A percentile compares a stretch with the other conserved stretches of the same genome.
These are phyloP conservation scores for Choristoneura fumiferana DNA, from an alignment of 1,140 invertebrate genomes.

Conservation along the genomic window DNA sequence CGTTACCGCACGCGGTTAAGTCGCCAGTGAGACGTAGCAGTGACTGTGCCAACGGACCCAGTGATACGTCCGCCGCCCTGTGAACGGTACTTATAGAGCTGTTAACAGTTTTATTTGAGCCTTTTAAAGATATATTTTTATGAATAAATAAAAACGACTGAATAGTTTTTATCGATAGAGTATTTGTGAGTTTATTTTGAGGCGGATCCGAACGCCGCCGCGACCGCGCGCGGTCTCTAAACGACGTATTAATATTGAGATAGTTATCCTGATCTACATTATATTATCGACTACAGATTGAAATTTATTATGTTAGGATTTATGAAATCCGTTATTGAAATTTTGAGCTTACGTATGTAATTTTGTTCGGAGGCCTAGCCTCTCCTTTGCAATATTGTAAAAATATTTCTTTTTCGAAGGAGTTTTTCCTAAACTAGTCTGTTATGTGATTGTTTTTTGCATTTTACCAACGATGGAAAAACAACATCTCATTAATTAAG, in stretches of 20 bases:
- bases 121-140: slow-evolving; percentile 78
- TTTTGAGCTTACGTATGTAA: slow-evolving; percentile 62
- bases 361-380: slow-evolving; percentile 69
- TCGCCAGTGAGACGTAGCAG: slow-evolving; percentile 32
- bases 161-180: slow-evolving; percentile 76
- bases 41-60: slow-evolving; percentile 51
- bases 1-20: too few species aligned
- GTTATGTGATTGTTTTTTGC: slow-evolving; percentile 74
- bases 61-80: slow-evolving; percentile 45
- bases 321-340: slow-evolving; percentile 67
- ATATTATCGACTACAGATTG: slow-evolving; percentile 48
- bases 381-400: slow-evolving; percentile 65
- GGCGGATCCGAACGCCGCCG: slow-evolving; percentile 39
- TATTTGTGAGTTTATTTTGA: slow-evolving; percentile 72
- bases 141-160: slow-evolving; percentile 77
- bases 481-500: slow-evolving; percentile 73
- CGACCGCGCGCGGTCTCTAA: slow-evolving; percentile 67
- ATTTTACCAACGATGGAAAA: slow-evolving; percentile 70
- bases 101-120: slow-evolving; percentile 71
- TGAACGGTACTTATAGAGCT: slow-evolving; percentile 32
- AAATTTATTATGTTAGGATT: slow-evolving; percentile 60
- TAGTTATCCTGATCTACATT: slow-evolving; percentile 69
- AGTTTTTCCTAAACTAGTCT: slow-evolving; percentile 75
- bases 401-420: slow-evolving; percentile 66
- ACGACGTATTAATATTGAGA: slow-evolving; percentile 72